Base-by-base conservation (phyloP, 1,140 invertebrate genomes). In the Halictus rubicundus region DNA sequence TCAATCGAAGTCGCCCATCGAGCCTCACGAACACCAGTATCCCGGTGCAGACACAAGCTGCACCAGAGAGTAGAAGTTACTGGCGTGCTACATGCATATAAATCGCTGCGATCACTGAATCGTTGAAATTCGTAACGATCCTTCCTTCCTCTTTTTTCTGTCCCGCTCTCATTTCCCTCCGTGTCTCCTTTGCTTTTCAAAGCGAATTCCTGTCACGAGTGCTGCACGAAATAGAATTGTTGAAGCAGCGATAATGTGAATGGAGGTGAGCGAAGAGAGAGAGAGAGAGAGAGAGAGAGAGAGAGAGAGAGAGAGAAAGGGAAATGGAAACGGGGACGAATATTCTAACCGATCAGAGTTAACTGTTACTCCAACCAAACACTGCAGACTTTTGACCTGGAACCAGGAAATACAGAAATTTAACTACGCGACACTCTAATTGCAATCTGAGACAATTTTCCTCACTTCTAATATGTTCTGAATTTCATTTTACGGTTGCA, bases 71-170 rank as follows among this genome's bases (percentile, higher is more conserved):
- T 9, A 57, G 60, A 54, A 57, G 37, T 60, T 69, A 68, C 37
- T 78, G 61, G 70, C 75, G 75, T 42, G 59, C 46, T 42, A 23
- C 75, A 71, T 78, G 49, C 75, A 52, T 78, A 71, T 71, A 78
- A 71, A 78, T 78, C 75, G 75, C 68, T 71, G 68, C 70, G 75
- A 78, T 78, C 75, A 78, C 42, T 19, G 57, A 64, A 19, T 78
- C 75, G 68, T 78, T 70, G 75, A 78, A 71, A 78, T 71, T 71
- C 75, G 75, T 78, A 78, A 78, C 68, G 75, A 78, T 63, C 75
- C 68, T 52, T 63, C 66, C 42, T 70, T 52, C 54, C 57, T 42
- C 2, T 46, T 25, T 21, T 49, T 46, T 37, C 21, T 37, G 9
- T 8, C 27, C 23, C n/a, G 25, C 60, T 21, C 25, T 60, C 10